phyloP scores from a whole-genome alignment of 2,113 vertebrate genomes.

The Dicentrarchus labrax region DNA sequence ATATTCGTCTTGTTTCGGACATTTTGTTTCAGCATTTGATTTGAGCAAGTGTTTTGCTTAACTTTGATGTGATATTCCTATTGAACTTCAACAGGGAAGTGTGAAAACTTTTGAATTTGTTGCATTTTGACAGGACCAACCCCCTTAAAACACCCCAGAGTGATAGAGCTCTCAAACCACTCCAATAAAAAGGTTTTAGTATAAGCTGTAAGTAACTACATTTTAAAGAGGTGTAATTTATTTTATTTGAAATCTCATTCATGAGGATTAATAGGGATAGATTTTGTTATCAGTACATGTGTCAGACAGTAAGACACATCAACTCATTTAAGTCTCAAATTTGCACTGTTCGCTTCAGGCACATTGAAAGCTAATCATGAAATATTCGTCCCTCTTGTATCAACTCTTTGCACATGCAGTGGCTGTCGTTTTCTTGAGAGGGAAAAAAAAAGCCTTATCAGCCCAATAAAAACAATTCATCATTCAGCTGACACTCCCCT shows the following conservation, averaged over 20 bases:
- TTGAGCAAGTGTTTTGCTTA: conserved; percentile 2
- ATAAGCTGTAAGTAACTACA: background rate
- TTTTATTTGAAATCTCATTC: background rate
- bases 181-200: background rate
- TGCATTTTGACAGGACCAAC: conserved; percentile 22
- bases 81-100: conserved; percentile 25
- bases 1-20: conserved; percentile 25
- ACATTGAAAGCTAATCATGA: background rate
- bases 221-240: background rate
- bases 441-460: conserved; percentile 1
- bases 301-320: background rate
- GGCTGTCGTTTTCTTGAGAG: background rate
- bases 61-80: conserved; percentile 32
- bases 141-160: conserved; percentile 25
- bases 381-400: background rate
- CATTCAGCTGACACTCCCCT: conserved; percentile 17
- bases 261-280: background rate
- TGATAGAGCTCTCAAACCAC: background rate
- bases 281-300: background rate
- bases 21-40: conserved; percentile 26
- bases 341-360: background rate
- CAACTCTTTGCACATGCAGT: background rate
- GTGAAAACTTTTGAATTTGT: conserved; percentile 3
- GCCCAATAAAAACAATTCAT: conserved; percentile 47
- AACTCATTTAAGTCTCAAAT: background rate